Conservation (phyloP, 2,888 invertebrate genomes). For the Caenorhabditis sp. region DNA sequence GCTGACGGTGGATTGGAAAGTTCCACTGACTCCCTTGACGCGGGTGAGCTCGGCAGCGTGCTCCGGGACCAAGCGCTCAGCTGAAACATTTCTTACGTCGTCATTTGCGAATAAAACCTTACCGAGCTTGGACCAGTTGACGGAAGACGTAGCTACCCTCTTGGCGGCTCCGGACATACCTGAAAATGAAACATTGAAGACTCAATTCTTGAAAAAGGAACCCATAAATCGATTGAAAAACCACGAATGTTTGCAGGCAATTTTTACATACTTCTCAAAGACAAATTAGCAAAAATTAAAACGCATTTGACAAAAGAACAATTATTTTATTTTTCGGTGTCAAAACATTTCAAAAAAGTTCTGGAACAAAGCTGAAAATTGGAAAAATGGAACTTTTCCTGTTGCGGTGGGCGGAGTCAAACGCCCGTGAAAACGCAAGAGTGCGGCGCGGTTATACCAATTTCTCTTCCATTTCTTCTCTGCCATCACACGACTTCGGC, state of each 20-base stretch:
- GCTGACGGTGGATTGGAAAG: conserved; percentile 72
- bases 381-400: conserved; percentile 26
- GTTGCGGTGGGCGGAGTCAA: conserved; percentile 42
- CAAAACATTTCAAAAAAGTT: not conserved
- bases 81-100: too few relatives aligned
- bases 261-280: too few relatives aligned
- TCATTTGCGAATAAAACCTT: too few relatives aligned
- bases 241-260: not conserved
- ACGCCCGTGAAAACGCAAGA: conserved; percentile 55
- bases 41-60: conserved; percentile 75
- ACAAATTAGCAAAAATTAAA: too few relatives aligned
- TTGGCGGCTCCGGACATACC: conserved; percentile 76
- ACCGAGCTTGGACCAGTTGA: conserved; percentile 78
- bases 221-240: not conserved
- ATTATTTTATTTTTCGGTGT: not conserved
- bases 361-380: not conserved
- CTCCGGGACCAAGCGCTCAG: conserved; percentile 62
- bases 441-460: conserved; percentile 36
- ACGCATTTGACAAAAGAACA: too few relatives aligned
- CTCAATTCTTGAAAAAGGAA: not conserved
- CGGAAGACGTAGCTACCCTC: conserved; percentile 75
- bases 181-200: conserved; percentile 41
- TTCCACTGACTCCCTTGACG: conserved; percentile 76
- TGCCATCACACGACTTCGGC: conserved; percentile 34
- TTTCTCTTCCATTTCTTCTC: conserved; percentile 20